Evolutionary conservation across 30 jellyfish, hydroid and myxozoan genomes (phyloP).

Genomic region (Hydra vulgaris): DNA sequence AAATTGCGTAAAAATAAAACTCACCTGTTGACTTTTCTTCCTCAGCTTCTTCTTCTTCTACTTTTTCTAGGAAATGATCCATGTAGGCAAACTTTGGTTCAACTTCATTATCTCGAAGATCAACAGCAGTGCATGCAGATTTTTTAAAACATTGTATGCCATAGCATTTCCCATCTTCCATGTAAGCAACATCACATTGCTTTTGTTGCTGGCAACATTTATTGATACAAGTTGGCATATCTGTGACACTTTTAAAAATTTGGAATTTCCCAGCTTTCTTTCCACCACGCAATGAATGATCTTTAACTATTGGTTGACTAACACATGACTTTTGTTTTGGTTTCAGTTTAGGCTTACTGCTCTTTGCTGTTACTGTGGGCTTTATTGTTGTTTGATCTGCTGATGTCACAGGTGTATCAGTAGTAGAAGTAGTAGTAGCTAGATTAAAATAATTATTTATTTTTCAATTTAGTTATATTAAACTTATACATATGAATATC

Average conservation of each 20-base stretch:
- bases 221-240: slow-evolving; percentile 58
- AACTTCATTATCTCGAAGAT: slow-evolving; percentile 41
- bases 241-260: slow-evolving; percentile 37
- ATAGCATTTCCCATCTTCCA: slow-evolving; percentile 84
- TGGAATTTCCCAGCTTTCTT: slow-evolving; percentile 87
- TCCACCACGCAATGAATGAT: slow-evolving; percentile 68
- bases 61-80: slow-evolving; percentile 70
- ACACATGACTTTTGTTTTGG: slow-evolving; percentile 21
- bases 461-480: too few relatives aligned
- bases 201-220: slow-evolving; percentile 60
- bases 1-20: too few relatives aligned
- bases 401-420: not conserved
- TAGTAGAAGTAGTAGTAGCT: too few relatives aligned
- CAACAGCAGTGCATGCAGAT: slow-evolving; percentile 74
- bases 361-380: not conserved
- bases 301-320: slow-evolving; percentile 38
- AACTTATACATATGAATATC: too few relatives aligned
- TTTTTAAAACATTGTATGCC: slow-evolving; percentile 54
- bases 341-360: not conserved
- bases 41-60: slow-evolving; percentile 73
- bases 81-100: slow-evolving; percentile 61
- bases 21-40: slow-evolving; percentile 71
- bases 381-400: slow-evolving; percentile 6
- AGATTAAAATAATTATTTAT: too few relatives aligned
- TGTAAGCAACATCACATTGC: slow-evolving; percentile 80